Evolutionary conservation across 2,113 vertebrate genomes (phyloP).

Genomic region (Epinephelus fuscoguttatus): DNA sequence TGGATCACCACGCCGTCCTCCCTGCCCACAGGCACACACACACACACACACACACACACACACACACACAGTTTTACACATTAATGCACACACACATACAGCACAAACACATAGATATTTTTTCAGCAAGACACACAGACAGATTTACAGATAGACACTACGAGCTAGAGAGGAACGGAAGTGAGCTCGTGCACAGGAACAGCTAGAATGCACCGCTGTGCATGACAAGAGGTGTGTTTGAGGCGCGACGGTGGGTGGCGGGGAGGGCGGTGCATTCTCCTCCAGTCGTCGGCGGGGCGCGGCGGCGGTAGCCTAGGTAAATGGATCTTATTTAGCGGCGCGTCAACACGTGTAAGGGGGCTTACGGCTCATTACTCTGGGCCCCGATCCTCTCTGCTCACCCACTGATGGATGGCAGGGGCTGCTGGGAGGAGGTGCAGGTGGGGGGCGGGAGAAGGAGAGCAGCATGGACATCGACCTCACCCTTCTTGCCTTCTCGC

Average conservation of each 20-base stretch:
- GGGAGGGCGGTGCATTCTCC: conserved; percentile 50
- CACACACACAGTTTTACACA: background rate
- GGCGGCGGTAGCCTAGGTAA: conserved; percentile 79
- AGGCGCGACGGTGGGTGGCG: background rate
- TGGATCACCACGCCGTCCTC: conserved; percentile 67
- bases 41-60: conserved; percentile 28
- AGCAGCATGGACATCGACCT: conserved; percentile 54
- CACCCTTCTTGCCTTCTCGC: background rate
- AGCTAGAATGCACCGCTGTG: conserved; percentile 15
- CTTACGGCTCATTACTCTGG: conserved; percentile 85
- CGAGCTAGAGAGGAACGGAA: conserved; percentile 1
- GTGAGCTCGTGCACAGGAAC: conserved; percentile 8
- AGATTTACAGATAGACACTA: conserved; percentile 35
- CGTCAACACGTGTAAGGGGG: conserved; percentile 87
- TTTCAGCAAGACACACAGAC: conserved; percentile 16
- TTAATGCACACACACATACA: conserved; percentile 21
- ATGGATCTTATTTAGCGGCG: conserved; percentile 87
- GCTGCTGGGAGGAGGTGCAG: conserved; percentile 62
- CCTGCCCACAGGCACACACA: conserved; percentile 56
- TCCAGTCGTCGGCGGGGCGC: conserved; percentile 48
- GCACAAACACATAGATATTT: conserved; percentile 18
- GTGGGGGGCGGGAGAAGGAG: conserved; percentile 38
- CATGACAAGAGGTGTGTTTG: conserved; percentile 49
- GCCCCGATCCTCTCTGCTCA: conserved; percentile 75
- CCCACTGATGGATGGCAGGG: conserved; percentile 83